Conservation (phyloP, 2,113 vertebrate species). For the Antidorcas marsupialis region DNA sequence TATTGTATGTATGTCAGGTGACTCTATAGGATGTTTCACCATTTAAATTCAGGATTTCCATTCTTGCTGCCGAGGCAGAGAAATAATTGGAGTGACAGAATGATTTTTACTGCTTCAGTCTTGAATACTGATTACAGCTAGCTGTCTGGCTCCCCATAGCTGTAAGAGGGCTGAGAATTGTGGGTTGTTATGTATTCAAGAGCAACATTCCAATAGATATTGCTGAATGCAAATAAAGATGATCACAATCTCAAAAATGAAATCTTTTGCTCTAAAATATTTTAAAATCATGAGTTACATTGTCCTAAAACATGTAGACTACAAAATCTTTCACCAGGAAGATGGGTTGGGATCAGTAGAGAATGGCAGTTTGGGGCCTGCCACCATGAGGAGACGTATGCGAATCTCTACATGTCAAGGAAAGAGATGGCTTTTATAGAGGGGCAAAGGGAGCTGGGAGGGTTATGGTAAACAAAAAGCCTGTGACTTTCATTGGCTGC, state of each 20-base stretch:
- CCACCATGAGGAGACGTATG: neutral
- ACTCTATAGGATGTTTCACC: neutral
- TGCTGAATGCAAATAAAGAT: neutral
- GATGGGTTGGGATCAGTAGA: neutral
- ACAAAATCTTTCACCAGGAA: neutral
- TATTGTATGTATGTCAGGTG: neutral
- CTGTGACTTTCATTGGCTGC: neutral
- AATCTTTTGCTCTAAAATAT: neutral
- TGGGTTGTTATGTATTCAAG: neutral
- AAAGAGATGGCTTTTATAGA: neutral
- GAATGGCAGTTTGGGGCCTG: neutral
- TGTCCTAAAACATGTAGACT: neutral
- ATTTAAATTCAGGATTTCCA: neutral
- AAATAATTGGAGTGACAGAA: neutral
- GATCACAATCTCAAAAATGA: neutral
- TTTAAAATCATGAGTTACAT: neutral
- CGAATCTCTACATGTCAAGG: neutral
- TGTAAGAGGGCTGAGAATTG: neutral
- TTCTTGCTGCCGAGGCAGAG: neutral
- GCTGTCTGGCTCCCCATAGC: neutral
- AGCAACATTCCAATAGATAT: neutral
- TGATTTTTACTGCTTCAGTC: neutral
- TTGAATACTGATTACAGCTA: neutral
- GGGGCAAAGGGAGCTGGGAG: neutral
- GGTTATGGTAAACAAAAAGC: no score